phyloP scores from a whole-genome alignment of 2,797 vertebrate genomes.

The Myioborus melanocephalus region DNA sequence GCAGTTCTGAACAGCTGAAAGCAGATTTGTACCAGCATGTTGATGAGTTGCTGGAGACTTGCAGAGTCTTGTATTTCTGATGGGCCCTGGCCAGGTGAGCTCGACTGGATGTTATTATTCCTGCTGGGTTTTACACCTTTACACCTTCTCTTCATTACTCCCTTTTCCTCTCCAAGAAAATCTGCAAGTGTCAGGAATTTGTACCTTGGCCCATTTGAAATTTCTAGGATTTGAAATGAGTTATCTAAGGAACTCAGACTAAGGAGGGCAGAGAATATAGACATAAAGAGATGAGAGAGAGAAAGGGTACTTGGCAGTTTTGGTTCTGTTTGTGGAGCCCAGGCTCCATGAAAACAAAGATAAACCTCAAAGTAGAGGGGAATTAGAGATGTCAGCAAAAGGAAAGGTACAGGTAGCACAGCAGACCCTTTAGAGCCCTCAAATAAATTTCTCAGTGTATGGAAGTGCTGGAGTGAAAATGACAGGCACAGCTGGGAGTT shows the following conservation, averaged over 20 bases:
- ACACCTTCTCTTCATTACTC: not conserved
- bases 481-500: not conserved
- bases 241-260: not conserved
- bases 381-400: not conserved
- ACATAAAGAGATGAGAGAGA: not conserved
- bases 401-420: not conserved
- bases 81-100: not conserved
- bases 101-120: not conserved
- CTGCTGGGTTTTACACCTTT: not conserved
- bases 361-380: not conserved
- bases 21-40: slow-evolving; percentile 15
- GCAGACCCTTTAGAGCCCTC: not conserved
- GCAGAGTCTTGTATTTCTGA: slow-evolving; percentile 33
- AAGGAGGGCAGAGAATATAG: not conserved
- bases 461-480: not conserved
- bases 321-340: not conserved
- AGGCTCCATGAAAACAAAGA: not conserved
- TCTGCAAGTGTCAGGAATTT: not conserved
- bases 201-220: not conserved
- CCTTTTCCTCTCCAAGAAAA: not conserved
- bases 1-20: slow-evolving; percentile 1
- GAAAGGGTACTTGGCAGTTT: not conserved
- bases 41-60: slow-evolving; percentile 16
- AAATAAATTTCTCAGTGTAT: not conserved
- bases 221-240: not conserved